Conservation (phyloP, 2,113 vertebrate species). For the Ptilorrhoa leucosticta region DNA sequence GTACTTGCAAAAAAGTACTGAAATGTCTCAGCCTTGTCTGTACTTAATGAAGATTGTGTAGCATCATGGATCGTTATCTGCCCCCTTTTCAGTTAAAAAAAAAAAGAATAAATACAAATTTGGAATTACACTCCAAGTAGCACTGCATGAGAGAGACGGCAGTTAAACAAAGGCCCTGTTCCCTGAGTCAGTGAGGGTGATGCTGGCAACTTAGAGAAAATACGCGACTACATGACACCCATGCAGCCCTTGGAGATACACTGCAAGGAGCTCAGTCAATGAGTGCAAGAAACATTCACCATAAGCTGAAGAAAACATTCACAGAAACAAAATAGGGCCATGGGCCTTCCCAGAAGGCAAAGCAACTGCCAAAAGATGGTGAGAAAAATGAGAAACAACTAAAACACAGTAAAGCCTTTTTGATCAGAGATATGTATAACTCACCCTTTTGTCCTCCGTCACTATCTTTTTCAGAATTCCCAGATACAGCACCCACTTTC, state of each 20-base stretch:
- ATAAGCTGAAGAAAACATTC: background rate
- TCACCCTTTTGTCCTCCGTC: background rate
- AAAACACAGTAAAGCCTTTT: background rate
- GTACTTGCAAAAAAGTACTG: background rate
- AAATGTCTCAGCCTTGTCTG: background rate
- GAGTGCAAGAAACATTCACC: background rate
- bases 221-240: background rate
- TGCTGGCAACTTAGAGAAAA: background rate
- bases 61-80: background rate
- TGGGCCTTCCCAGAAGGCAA: background rate
- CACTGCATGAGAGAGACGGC: background rate
- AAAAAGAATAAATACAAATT: background rate
- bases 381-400: background rate
- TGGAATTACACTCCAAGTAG: background rate
- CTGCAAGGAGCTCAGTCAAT: background rate
- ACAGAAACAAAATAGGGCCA: background rate
- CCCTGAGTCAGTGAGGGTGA: background rate
- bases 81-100: background rate
- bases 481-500: background rate
- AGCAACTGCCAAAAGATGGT: background rate
- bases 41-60: background rate
- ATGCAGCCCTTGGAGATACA: background rate
- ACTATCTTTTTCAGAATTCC: background rate
- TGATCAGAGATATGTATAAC: background rate
- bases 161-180: background rate